Evolutionary conservation across 2,113 vertebrate species (phyloP).

Genomic region (Rhizomys pruinosus): DNA sequence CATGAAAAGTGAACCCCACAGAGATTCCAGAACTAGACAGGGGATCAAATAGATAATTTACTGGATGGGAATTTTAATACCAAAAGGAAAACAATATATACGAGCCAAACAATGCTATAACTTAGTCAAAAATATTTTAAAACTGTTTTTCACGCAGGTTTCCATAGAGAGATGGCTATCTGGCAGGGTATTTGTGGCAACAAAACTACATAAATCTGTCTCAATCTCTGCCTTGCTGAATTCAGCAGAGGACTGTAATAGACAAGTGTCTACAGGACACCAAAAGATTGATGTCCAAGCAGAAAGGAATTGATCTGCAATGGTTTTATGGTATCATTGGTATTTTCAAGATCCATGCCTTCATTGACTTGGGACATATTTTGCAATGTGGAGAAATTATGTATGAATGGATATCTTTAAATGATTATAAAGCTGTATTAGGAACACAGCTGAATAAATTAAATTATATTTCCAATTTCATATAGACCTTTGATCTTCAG

Average conservation of each 20-base stretch:
- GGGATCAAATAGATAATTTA: neutral
- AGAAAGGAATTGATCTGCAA: neutral
- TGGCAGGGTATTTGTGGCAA: neutral
- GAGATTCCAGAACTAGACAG: neutral
- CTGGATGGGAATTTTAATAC: neutral
- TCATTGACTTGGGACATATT: neutral
- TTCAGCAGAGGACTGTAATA: neutral
- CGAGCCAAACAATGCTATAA: neutral
- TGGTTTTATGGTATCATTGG: neutral
- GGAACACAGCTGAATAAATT: neutral
- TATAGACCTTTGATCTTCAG: neutral
- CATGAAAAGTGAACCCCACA: neutral
- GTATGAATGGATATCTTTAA: neutral
- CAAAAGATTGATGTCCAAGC: neutral
- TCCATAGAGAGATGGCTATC: too few species aligned
- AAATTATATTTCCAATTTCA: neutral
- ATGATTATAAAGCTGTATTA: neutral
- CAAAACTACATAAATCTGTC: neutral
- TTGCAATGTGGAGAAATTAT: neutral
- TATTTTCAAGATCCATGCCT: neutral
- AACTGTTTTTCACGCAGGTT: neutral
- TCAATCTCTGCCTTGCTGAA: neutral
- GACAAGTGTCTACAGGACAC: neutral
- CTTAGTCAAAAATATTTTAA: neutral
- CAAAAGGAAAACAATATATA: neutral